A percentile compares a stretch with the other conserved stretches of the same genome.
These are phyloP conservation scores for Metallyticus violacea DNA, from an alignment of 2,888 invertebrate genomes.

Conservation along the genomic window DNA sequence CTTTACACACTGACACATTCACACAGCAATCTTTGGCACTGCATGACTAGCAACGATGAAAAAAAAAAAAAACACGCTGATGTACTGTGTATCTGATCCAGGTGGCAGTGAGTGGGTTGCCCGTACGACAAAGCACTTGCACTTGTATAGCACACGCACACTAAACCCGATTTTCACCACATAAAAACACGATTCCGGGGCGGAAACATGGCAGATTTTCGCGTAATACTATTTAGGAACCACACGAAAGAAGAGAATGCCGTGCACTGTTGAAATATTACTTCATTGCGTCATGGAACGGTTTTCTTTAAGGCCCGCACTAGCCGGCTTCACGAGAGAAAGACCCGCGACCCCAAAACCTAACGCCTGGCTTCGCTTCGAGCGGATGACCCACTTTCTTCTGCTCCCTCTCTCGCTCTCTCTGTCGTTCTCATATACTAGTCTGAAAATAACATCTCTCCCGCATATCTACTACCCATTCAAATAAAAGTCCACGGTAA, in stretches of 20 bases:
- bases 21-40: background rate
- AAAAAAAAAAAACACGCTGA: no score
- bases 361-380: background rate
- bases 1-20: background rate
- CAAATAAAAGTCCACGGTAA: background rate
- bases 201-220: no score
- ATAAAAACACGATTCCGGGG: no score
- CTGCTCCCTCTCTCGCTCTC: background rate
- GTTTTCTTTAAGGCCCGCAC: background rate
- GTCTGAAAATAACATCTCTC: background rate
- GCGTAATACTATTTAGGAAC: background rate
- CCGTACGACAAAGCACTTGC: background rate
- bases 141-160: background rate
- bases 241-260: background rate
- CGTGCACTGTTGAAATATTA: background rate
- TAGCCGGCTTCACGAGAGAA: background rate
- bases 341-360: constrained; percentile 5
- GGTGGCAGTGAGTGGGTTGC: background rate
- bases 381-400: constrained; percentile 6
- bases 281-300: background rate
- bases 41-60: background rate
- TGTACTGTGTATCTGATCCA: no score
- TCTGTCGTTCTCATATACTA: background rate
- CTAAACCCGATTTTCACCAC: background rate
- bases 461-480: background rate